Conservation (phyloP, 2,888 invertebrate species). For the Tuta absoluta region DNA sequence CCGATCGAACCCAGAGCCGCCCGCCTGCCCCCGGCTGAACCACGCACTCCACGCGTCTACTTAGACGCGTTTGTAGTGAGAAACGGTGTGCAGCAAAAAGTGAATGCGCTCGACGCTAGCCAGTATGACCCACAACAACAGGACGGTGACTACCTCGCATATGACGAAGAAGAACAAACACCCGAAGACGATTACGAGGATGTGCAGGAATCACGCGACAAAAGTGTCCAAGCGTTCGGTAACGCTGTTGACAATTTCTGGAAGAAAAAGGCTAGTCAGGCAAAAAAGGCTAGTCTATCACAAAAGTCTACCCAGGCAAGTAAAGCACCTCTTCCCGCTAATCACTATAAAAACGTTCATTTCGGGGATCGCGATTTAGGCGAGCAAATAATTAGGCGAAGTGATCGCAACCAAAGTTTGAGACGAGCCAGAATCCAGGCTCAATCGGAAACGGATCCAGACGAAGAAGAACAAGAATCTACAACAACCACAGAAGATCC, state of each 20-base stretch:
- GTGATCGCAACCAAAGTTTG: constrained; percentile 48
- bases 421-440: constrained; percentile 50
- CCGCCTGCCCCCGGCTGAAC: constrained; percentile 54
- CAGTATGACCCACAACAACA: constrained; percentile 45
- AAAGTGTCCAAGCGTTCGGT: constrained; percentile 59
- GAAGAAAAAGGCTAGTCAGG: constrained; percentile 54
- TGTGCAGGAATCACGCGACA: constrained; percentile 64
- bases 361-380: constrained; percentile 67
- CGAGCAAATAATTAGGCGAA: constrained; percentile 46
- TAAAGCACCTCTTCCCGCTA: constrained; percentile 47
- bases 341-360: constrained; percentile 69
- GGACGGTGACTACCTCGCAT: constrained; percentile 58
- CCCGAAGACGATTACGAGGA: constrained; percentile 71
- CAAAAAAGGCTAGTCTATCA: constrained; percentile 31
- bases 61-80: constrained; percentile 73
- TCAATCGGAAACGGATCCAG: constrained; percentile 41
- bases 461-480: constrained; percentile 59
- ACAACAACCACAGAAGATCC: constrained; percentile 76
- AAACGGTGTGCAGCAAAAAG: constrained; percentile 68
- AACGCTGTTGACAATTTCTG: constrained; percentile 71
- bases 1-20: constrained; percentile 68
- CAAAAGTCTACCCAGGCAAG: constrained; percentile 46
- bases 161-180: constrained; percentile 53
- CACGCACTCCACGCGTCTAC: constrained; percentile 66
- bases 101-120: constrained; percentile 65